Conservation (phyloP, 2,113 vertebrate genomes). For the Colistium nudipinnis region DNA sequence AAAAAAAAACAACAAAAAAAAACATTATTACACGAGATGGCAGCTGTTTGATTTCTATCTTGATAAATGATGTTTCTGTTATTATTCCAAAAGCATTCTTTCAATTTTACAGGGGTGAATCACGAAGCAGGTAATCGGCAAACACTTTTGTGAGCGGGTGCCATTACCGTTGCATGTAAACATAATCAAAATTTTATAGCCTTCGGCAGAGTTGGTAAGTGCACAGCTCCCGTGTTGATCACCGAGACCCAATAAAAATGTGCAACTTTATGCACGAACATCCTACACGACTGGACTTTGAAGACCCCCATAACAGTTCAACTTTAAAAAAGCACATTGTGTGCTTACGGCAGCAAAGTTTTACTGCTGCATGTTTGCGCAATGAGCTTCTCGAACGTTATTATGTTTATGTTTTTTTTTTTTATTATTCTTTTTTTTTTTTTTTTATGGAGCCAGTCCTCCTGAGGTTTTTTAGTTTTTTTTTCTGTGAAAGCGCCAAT, state of each 20-base stretch:
- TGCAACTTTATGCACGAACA: background rate
- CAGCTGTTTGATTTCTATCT: slow-evolving; percentile 17
- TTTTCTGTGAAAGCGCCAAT: background rate
- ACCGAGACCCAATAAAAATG: slow-evolving; percentile 14
- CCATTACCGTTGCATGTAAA: slow-evolving; percentile 21
- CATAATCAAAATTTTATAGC: slow-evolving; percentile 28
- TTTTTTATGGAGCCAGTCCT: too few relatives aligned
- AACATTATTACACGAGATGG: slow-evolving; percentile 10
- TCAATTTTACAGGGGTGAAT: slow-evolving; percentile 16
- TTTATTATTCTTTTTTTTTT: too few relatives aligned
- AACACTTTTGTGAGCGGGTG: slow-evolving; percentile 16
- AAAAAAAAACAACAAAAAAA: too few relatives aligned
- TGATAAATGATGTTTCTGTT: background rate
- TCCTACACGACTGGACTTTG: slow-evolving; percentile 6
- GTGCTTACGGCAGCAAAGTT: slow-evolving; percentile 15
- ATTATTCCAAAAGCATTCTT: slow-evolving; percentile 4
- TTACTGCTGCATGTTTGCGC: background rate
- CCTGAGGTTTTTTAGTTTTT: too few relatives aligned
- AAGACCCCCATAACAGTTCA: slow-evolving; percentile 13
- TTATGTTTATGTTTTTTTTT: slow-evolving; percentile 1
- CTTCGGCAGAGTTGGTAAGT: slow-evolving; percentile 2
- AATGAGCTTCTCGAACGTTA: background rate
- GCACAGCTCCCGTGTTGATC: slow-evolving; percentile 9
- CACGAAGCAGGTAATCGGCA: slow-evolving; percentile 16
- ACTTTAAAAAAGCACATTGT: slow-evolving; percentile 6